Conservation (phyloP, 2,888 invertebrate genomes). For the Pycnomerus fuliginosus region DNA sequence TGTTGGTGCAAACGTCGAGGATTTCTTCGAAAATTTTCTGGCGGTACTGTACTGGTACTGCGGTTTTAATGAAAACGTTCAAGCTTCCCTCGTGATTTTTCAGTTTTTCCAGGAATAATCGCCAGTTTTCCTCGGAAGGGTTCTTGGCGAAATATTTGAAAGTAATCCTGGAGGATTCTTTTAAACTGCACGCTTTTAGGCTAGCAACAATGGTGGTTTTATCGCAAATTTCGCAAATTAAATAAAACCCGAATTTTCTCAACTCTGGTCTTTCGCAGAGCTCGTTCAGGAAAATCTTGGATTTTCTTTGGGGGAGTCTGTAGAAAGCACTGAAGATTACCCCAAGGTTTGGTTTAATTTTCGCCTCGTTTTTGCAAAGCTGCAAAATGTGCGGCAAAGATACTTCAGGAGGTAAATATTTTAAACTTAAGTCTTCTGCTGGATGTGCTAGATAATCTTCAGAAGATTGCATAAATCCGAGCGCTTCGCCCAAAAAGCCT, state of each 20-base stretch:
- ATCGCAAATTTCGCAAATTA: slow-evolving; percentile 3
- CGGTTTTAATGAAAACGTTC: slow-evolving; percentile 1
- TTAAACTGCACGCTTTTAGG: background rate
- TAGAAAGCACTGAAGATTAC: slow-evolving; percentile 5
- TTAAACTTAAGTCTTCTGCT: too few species aligned
- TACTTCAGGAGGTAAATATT: background rate
- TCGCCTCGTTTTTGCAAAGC: slow-evolving; percentile 8
- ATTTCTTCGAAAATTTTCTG: background rate
- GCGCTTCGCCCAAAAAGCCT: background rate
- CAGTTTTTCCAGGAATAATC: slow-evolving; percentile 1
- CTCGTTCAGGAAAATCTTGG: background rate
- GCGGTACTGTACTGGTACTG: background rate
- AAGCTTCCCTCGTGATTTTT: background rate
- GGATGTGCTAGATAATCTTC: too few species aligned
- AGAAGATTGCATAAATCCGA: background rate
- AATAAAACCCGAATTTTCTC: slow-evolving; percentile 2
- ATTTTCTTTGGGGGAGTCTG: slow-evolving; percentile 2
- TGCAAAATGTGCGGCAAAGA: slow-evolving; percentile 5
- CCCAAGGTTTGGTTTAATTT: background rate
- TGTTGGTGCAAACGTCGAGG: slow-evolving; percentile 2
- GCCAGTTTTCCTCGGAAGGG: slow-evolving; percentile 1
- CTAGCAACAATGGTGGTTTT: background rate
- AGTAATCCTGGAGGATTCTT: background rate
- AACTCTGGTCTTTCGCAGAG: background rate
- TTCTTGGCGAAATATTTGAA: slow-evolving; percentile 10